phyloP scores from a whole-genome alignment of 2,113 vertebrate species.

The Anolis carolinensis region DNA sequence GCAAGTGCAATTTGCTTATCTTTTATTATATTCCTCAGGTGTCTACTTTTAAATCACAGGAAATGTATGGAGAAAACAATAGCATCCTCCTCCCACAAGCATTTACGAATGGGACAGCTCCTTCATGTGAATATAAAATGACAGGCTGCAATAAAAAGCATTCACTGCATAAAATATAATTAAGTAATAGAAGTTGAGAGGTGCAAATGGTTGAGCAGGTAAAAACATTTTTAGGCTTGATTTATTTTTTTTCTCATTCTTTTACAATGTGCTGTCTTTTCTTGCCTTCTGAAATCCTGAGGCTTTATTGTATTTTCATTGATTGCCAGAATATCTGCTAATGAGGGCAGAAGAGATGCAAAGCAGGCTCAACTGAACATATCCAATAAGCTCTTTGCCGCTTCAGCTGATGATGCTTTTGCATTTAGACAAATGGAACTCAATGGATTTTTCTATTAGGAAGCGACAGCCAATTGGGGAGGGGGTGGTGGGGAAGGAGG shows the following conservation, averaged over 20 bases:
- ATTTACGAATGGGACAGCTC: not conserved
- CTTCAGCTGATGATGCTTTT: conserved; percentile 12
- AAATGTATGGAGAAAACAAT: not conserved
- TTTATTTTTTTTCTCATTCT: conserved; percentile 5
- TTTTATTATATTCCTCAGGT: too few species aligned
- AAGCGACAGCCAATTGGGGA: not conserved
- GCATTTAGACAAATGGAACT: conserved; percentile 9
- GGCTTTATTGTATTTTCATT: conserved; percentile 38
- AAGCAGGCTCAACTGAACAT: not conserved
- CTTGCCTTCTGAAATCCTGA: not conserved
- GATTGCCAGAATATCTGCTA: not conserved
- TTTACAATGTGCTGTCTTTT: not conserved
- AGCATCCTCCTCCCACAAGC: not conserved
- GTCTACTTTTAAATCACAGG: not conserved
- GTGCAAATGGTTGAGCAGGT: not conserved
- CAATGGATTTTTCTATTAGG: not conserved
- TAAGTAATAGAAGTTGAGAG: conserved; percentile 13
- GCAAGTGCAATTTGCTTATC: too few species aligned
- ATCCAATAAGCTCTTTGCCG: conserved; percentile 22
- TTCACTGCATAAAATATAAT: not conserved
- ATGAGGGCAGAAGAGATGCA: not conserved
- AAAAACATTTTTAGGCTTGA: not conserved
- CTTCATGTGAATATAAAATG: not conserved
- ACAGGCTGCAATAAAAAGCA: not conserved
- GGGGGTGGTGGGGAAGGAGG: not conserved